Percentiles rank a stretch among this genome's conserved stretches.
phyloP scores from a whole-genome alignment of 2,113 vertebrate species.

The Mixornis gularis region DNA sequence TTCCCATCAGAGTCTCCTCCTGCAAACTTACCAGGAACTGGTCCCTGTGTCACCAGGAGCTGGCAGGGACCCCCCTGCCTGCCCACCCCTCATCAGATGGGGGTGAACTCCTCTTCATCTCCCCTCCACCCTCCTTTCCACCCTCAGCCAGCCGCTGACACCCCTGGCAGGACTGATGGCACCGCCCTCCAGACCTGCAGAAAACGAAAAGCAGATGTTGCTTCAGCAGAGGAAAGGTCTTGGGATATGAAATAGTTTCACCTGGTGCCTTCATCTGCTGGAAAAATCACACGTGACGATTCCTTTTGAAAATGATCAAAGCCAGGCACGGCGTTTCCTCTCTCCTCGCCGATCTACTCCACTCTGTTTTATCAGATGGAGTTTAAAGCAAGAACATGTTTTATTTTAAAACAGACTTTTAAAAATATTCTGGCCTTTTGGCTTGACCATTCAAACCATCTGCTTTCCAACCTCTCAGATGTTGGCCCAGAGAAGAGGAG shows the following conservation, averaged over 20 bases:
- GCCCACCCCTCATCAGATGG: fast-evolving
- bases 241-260: conserved; percentile 49
- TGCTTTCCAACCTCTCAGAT: not conserved
- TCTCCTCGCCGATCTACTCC: not conserved
- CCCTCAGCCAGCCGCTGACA: not conserved
- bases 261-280: conserved; percentile 59
- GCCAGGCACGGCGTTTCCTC: conserved; percentile 29
- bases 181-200: not conserved
- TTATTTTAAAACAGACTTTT: conserved; percentile 25
- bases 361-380: conserved; percentile 29
- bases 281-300: conserved; percentile 29
- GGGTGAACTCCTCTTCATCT: not conserved
- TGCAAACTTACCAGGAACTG: not conserved
- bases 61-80: not conserved
- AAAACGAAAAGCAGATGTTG: conserved; percentile 51
- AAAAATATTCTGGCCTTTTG: not conserved
- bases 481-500: not conserved
- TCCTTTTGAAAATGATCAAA: conserved; percentile 62
- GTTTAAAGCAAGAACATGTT: conserved; percentile 21
- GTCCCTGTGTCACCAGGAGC: not conserved
- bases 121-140: not conserved
- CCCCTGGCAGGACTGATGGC: not conserved
- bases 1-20: not conserved
- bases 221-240: conserved; percentile 20
- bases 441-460: conserved; percentile 25